Evolutionary conservation across 2,888 invertebrate genomes (phyloP), one percentile per base, ranked within the genome.

Genomic region (Hermaeophaga mercurialis): DNA sequence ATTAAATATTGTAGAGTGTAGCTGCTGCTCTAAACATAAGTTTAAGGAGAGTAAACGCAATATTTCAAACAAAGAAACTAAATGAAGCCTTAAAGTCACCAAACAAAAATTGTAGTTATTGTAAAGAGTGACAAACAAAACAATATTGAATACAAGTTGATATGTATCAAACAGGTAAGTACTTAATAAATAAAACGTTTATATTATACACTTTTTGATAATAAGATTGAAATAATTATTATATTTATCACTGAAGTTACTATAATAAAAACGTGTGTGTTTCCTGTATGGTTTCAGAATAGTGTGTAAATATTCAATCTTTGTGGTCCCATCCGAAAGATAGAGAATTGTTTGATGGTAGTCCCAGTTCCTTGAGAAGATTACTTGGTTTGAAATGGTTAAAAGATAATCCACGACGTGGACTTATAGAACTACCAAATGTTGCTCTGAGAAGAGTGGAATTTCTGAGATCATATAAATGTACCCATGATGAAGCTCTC

Each of bases 1-100:
- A 22, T 22, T 22, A 5, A 22, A 28, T 28, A 22, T 22, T 22
- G 22, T 6, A 22, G 6, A 75, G 19, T 19, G 8, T 41, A 41
- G 14, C 61, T 62, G 53, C 52, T 26, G 36, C 39, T 38, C 19
- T 14, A 11, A 36, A 11, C 14, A 43, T 33, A 11, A 36, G 36
- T 36, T n/a, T 36, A 12, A 36, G 14, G 14, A 36, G 5, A 36
- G 36, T 36, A 36, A 36, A 18, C 18, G 18, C 9, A 3, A 39
- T 39, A 18, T 39, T 7, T 39, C 39, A 43, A 43, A 43, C 7
- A 22, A n/a, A n/a, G 14, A 11, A 44, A 44, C 26, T 28, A 26
- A 6, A 12, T 28, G 28, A 44, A 44, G 15, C 26, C 15, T 44
- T 44, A 22, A 12, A 28, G 44, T 28, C 28, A 44, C 15, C 28